These are phyloP conservation scores for Eriocheir sinensis DNA, from an alignment of 1,140 invertebrate species.

Conservation along the genomic window DNA sequence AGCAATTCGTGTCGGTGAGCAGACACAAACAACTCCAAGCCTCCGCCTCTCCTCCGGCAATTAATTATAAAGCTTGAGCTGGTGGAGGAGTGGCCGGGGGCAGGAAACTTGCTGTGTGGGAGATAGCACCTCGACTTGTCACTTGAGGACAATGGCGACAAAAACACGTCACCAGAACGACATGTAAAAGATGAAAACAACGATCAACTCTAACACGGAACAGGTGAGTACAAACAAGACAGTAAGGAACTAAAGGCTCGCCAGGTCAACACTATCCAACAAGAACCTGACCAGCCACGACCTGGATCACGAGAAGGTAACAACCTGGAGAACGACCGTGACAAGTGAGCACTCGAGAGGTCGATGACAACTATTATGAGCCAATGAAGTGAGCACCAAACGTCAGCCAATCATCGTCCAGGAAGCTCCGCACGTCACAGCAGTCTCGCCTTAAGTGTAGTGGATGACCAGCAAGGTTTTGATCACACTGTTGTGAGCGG, in stretches of 20 bases:
- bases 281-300: neutral
- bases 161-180: neutral
- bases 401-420: slow-evolving; percentile 47
- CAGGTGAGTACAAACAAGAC: slow-evolving; percentile 43
- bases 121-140: slow-evolving; percentile 49
- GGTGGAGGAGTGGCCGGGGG: slow-evolving; percentile 28
- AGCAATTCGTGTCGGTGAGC: neutral
- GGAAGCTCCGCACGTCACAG: slow-evolving; percentile 29
- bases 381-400: slow-evolving; percentile 58
- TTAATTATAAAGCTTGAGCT: slow-evolving; percentile 61
- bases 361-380: slow-evolving; percentile 46
- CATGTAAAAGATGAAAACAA: slow-evolving; percentile 5
- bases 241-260: slow-evolving; percentile 42
- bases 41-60: slow-evolving; percentile 49
- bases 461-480: slow-evolving; percentile 37
- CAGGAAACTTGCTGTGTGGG: slow-evolving; percentile 29
- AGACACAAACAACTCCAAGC: slow-evolving; percentile 36
- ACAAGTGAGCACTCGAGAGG: slow-evolving; percentile 40
- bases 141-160: neutral
- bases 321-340: slow-evolving; percentile 27
- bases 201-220: neutral
- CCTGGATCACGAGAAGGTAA: neutral
- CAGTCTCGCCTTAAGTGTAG: neutral
- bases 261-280: slow-evolving; percentile 34
- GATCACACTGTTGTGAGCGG: slow-evolving; percentile 65